These are phyloP conservation scores for Sicus ferrugineus DNA, from an alignment of 2,888 invertebrate species.

Conservation along the genomic window DNA sequence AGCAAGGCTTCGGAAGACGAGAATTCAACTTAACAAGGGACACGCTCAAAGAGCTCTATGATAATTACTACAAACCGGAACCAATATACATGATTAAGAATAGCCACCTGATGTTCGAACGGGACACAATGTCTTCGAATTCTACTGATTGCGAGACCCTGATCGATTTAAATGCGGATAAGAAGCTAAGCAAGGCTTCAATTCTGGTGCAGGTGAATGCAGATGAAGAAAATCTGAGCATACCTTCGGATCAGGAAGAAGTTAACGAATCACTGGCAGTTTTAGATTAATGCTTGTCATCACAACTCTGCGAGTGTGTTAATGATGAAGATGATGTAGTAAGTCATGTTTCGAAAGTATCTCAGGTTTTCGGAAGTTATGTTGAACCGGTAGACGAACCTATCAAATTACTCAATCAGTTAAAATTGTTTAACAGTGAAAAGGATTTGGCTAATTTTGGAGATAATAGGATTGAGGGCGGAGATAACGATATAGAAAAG, in stretches of 20 bases:
- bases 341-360: constrained; percentile 13
- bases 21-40: constrained; percentile 59
- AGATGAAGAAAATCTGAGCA: not conserved
- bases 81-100: constrained; percentile 39
- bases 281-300: constrained; percentile 47
- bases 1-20: constrained; percentile 54
- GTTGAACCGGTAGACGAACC: constrained; percentile 22
- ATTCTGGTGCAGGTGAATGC: constrained; percentile 36
- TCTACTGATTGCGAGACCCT: constrained; percentile 38
- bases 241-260: not conserved
- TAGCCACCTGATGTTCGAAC: constrained; percentile 39
- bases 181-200: constrained; percentile 20
- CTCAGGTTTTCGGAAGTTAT: constrained; percentile 41
- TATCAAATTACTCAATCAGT: constrained; percentile 35
- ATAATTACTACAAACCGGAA: constrained; percentile 47
- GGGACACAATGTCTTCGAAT: constrained; percentile 33
- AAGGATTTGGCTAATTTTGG: not conserved
- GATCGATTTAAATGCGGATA: not conserved
- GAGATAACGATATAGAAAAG: not conserved
- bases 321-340: constrained; percentile 15
- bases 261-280: constrained; percentile 37
- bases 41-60: constrained; percentile 58
- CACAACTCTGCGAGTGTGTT: constrained; percentile 27
- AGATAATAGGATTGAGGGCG: not conserved
- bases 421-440: constrained; percentile 35